Percentiles rank a stretch among this genome's conserved stretches.
Evolutionary conservation across 2,797 vertebrate species (phyloP).

Genomic region (Neosilurus mollespiculum): DNA sequence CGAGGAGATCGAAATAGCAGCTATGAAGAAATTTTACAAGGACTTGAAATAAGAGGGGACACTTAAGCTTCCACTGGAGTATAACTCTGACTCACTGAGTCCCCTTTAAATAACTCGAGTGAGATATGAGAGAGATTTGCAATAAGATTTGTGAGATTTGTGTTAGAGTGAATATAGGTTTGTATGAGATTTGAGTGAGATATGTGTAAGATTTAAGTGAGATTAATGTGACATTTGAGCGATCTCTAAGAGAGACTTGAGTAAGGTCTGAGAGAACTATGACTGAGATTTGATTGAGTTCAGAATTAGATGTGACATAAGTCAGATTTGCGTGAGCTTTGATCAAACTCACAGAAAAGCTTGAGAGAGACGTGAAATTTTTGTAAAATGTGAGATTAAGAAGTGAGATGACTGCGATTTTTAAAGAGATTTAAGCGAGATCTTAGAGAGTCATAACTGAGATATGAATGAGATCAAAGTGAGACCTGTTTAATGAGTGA

Average conservation of each 20-base stretch:
- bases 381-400: too few species aligned
- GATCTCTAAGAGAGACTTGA: not conserved
- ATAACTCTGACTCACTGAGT: not conserved
- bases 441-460: too few species aligned
- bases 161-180: not conserved
- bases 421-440: too few species aligned
- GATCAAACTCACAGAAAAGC: too few species aligned
- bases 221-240: not conserved
- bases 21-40: not conserved
- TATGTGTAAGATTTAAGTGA: not conserved
- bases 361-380: too few species aligned
- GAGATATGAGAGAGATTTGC: not conserved
- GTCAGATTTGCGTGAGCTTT: too few species aligned
- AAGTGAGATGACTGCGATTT: too few species aligned
- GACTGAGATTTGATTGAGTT: not conserved
- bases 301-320: too few species aligned
- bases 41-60: not conserved
- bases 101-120: not conserved
- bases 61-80: not conserved
- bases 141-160: too few species aligned
- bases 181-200: not conserved
- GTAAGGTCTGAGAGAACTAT: too few species aligned
- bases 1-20: too few species aligned
- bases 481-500: too few species aligned
- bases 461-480: not conserved